Base-by-base conservation (phyloP, 2,888 invertebrate species). In the Pyrgus malvae region DNA sequence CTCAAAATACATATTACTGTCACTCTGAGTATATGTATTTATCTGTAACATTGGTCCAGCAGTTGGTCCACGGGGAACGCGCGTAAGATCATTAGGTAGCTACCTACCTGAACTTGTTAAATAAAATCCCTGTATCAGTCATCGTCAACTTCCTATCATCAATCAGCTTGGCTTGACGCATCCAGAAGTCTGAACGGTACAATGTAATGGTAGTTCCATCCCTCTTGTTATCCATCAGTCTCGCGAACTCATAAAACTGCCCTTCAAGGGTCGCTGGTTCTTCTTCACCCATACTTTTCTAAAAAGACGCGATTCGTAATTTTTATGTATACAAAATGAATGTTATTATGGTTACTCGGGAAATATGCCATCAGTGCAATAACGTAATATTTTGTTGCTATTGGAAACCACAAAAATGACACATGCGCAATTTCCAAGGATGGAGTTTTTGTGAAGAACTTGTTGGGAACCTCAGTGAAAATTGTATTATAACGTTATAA, bases 71-170 rank as follows among this genome's bases (percentile, higher is more conserved):
- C 23, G 3, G 23, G 3, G 6, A 6, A 4, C 4, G 23, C 23
- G 3, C 23, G 6, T 23, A 4, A 23, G 6, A 3, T 3, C 1
- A 31, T n/a, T 31, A 35, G 6, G 1, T 3, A 16, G 9, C 3
- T 17, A 8, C 3, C 3, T 67, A 81, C 80, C 72, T 62, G 57
- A 62, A 77, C 59, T 76, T 82, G 62, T 80, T 77, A 54, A 81
- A 86, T 4, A 74, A 11, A n/a, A 77, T 66, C 3, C 88, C 88
- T 0, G 88, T 88, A 17, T 86, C 86, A 0, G 82, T 81, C 87
- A 86, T 88, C 1, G 82, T 85, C 1, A 87, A 12, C 45, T 73
- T 78, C 23, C 85, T 74, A 55, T 88, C 88, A 1, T 88, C 83
- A 0, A 89, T 57, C 0, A 89, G 17, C 11, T 76, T 80, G 0